A percentile compares a stretch with the other conserved stretches of the same genome.
Evolutionary conservation across 2,113 vertebrate genomes (phyloP).

Genomic region (Stomatorhinus ivindoensis): DNA sequence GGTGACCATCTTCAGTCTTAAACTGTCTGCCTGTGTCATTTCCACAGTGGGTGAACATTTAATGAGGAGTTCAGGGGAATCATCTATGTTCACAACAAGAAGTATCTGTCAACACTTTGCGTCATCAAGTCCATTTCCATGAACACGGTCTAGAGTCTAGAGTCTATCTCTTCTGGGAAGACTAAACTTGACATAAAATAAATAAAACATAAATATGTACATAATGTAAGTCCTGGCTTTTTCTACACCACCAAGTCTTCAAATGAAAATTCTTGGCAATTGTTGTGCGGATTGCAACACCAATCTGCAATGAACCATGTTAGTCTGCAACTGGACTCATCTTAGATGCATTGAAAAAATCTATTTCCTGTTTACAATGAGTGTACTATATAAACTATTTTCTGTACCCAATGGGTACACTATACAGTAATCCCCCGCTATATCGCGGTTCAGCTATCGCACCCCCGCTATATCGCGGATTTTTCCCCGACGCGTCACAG

Average conservation of each 20-base stretch:
- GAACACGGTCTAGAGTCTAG: conserved; percentile 31
- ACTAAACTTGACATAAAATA: background rate
- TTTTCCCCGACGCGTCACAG: too few relatives aligned
- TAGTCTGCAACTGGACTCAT: background rate
- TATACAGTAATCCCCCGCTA: conserved; percentile 18
- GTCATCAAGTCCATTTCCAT: conserved; percentile 45
- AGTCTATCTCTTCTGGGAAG: background rate
- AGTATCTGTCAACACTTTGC: conserved; percentile 42
- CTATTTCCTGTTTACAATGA: background rate
- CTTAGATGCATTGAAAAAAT: background rate
- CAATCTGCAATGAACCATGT: too few relatives aligned
- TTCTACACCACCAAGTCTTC: background rate
- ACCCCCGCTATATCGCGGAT: too few relatives aligned
- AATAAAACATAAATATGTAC: background rate
- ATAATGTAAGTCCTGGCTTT: background rate
- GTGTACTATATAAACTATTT: background rate
- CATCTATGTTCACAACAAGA: conserved; percentile 33
- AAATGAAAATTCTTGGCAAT: background rate
- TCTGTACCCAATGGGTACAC: background rate
- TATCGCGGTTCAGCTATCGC: too few relatives aligned
- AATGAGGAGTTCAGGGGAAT: conserved; percentile 36
- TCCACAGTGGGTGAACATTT: conserved; percentile 17
- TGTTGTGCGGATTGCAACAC: background rate
- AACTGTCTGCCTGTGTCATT: background rate
- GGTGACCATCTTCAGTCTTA: background rate